Base-by-base conservation (phyloP, 1,140 invertebrate species). In the Atta texana region DNA sequence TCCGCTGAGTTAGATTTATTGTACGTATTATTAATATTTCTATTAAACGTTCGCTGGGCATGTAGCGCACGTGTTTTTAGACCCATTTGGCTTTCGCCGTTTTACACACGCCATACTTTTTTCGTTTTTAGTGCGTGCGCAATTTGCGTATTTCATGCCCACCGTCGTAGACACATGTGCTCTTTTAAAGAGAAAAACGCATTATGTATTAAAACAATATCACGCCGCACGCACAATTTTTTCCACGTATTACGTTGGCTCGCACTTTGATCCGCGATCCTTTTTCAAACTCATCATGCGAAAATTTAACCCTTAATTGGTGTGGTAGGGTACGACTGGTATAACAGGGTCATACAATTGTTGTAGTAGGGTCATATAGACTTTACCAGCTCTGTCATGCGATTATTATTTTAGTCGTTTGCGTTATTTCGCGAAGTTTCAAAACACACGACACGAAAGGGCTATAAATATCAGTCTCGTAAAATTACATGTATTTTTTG, bases 1-100 rank as follows among this genome's bases (percentile, higher is more conserved):
- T 84, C 80, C 55, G 55, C 80, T 16, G 69, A 61, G 57, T 84
- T 84, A 84, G 44, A 61, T 84, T 74, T 84, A 72, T 75, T 55
- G 66, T 74, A 55, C 53, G 80, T 75, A 84, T 84, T 84, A 84
- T 84, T 84, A 82, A 82, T 82, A 84, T 49, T 75, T 84, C 69
- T 61, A 51, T 49, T 75, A 72, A 84, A 84, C 55, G 51, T 7
- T 5, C 28, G 14, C 44, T 4, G 49, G 49, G 12, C 44, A 18
- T 16, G 14, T 28, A 18, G 53, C 10, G 14, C 5, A 0, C n/a
- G 55, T 84, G 44, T 61, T 84, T 84, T 84, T 61, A 61, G 55
- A 18, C 24, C 53, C 28, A 59, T 59, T 44, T 44, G 8, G 39
- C 39, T 44, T 44, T 72, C 80, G n/a, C 55, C n/a, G 21, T 61